phyloP scores from a whole-genome alignment of 2,113 vertebrate species.

The Nibea coibor region DNA sequence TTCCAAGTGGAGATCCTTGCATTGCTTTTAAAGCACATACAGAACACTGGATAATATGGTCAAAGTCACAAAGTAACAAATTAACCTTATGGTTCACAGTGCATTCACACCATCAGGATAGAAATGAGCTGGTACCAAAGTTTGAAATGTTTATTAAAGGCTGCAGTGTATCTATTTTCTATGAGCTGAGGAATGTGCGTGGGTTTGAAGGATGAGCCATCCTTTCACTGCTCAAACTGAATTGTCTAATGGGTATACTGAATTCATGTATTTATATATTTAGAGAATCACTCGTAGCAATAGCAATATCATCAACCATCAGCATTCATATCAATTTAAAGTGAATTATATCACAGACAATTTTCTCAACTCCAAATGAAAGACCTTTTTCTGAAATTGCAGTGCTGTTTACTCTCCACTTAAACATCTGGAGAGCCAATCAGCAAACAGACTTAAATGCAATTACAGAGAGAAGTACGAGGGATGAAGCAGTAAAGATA shows the following conservation, averaged over 20 bases:
- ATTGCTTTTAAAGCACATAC: background rate
- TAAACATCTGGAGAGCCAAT: background rate
- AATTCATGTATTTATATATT: background rate
- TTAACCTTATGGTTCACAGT: background rate
- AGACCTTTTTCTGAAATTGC: conserved; percentile 1
- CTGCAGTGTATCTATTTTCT: background rate
- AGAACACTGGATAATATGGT: background rate
- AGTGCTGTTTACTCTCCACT: background rate
- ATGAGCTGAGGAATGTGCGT: background rate
- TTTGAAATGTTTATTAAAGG: background rate
- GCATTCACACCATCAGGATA: background rate
- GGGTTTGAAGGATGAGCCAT: background rate
- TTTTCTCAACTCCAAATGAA: conserved; percentile 8
- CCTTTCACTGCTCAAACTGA: background rate
- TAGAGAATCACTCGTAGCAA: background rate
- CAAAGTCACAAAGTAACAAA: background rate
- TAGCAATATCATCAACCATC: background rate
- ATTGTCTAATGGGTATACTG: background rate
- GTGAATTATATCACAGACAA: conserved; percentile 5
- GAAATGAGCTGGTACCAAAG: background rate
- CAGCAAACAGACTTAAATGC: background rate
- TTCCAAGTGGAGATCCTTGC: conserved; percentile 1
- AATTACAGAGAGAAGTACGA: background rate
- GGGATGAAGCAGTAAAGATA: background rate
- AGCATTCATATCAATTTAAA: background rate